Percentiles rank a stretch among this genome's conserved stretches.
Evolutionary conservation across 2,797 vertebrate genomes (phyloP).

Genomic region (Nyctibius grandis): DNA sequence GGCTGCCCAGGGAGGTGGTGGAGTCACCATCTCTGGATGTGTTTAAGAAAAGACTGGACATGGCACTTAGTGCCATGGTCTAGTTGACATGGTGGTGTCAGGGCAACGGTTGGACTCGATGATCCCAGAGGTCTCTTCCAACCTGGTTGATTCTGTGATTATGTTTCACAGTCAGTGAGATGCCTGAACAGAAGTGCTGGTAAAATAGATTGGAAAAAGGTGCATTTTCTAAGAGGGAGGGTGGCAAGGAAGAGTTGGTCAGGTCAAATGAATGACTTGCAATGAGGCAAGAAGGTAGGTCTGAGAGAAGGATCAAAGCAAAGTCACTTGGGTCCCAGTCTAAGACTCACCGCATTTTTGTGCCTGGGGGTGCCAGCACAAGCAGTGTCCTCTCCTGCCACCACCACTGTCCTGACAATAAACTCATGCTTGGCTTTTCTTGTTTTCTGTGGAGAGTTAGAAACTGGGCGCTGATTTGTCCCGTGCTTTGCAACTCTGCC

Average conservation of each 20-base stretch:
- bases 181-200: not conserved
- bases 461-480: not conserved
- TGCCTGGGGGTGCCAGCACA: not conserved
- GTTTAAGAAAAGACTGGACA: too few species aligned
- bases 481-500: not conserved
- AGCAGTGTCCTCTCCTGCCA: not conserved
- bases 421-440: not conserved
- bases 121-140: too few species aligned
- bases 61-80: too few species aligned
- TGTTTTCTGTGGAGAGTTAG: not conserved
- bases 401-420: not conserved
- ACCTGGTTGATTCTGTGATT: too few species aligned
- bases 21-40: too few species aligned
- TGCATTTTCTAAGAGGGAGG: not conserved
- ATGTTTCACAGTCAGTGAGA: not conserved
- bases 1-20: too few species aligned
- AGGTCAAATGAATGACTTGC: not conserved
- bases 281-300: not conserved
- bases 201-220: too few species aligned
- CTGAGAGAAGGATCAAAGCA: not conserved
- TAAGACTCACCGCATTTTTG: not conserved
- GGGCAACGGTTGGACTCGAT: too few species aligned
- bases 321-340: not conserved
- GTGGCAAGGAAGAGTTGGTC: not conserved
- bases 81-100: too few species aligned